Conservation (phyloP, 2,888 invertebrate genomes). For the Latrodectus hesperus region DNA sequence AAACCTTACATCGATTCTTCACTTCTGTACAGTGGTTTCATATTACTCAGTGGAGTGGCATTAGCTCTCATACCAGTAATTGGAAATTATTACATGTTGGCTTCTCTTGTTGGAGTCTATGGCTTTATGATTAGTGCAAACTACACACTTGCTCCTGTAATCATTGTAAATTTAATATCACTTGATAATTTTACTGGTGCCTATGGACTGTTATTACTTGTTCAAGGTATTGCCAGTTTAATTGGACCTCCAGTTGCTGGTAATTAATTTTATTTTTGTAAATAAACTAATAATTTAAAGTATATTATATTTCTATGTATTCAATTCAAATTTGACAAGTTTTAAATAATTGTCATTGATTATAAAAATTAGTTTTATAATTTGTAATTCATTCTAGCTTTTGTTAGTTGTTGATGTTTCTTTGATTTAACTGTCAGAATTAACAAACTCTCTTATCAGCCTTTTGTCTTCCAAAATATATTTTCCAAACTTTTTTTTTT, state of each 20-base stretch:
- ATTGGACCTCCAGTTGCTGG: slow-evolving; percentile 93
- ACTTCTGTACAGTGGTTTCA: slow-evolving; percentile 86
- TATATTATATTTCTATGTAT: too few species aligned
- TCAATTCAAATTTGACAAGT: too few species aligned
- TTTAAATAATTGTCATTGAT: too few species aligned
- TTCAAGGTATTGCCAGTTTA: slow-evolving; percentile 92
- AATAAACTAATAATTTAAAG: too few species aligned
- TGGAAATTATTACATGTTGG: slow-evolving; percentile 79
- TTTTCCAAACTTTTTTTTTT: too few species aligned
- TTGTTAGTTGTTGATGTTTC: too few species aligned
- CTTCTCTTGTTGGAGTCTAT: slow-evolving; percentile 83
- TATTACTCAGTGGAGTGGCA: slow-evolving; percentile 77
- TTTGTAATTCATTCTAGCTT: too few species aligned
- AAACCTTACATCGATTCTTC: slow-evolving; percentile 87
- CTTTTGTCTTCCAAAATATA: too few species aligned
- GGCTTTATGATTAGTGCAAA: slow-evolving; percentile 93
- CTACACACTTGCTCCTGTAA: slow-evolving; percentile 92
- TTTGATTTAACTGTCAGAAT: too few species aligned
- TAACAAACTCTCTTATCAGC: too few species aligned
- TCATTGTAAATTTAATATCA: slow-evolving; percentile 91
- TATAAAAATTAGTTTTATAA: too few species aligned
- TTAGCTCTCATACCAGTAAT: slow-evolving; percentile 81
- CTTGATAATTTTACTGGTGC: slow-evolving; percentile 92
- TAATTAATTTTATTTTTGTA: slow-evolving; percentile 73
- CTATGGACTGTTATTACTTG: slow-evolving; percentile 88